Conservation (phyloP, 2,797 vertebrate species). For the Nannoperca obscura region DNA sequence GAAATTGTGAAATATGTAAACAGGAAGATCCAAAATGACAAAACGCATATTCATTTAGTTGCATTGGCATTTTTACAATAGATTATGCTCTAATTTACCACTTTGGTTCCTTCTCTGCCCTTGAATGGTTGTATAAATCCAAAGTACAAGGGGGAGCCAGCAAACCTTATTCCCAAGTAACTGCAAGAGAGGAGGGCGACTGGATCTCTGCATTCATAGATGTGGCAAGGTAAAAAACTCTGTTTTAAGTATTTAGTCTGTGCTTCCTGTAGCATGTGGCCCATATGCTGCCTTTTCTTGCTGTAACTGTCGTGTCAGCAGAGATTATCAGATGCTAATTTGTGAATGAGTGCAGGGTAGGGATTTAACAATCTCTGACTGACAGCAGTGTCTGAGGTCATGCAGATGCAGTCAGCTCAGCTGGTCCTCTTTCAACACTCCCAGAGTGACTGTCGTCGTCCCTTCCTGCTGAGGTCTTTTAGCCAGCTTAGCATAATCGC, state of each 20-base stretch:
- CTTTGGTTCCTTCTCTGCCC: not conserved
- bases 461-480: slow-evolving; percentile 56
- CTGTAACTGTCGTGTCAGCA: slow-evolving; percentile 17
- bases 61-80: not conserved
- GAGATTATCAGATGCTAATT: slow-evolving; percentile 38
- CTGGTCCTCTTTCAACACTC: slow-evolving; percentile 26
- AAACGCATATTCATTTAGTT: not conserved
- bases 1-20: not conserved
- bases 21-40: not conserved
- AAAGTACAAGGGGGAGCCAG: not conserved
- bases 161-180: not conserved
- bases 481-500: slow-evolving; percentile 74
- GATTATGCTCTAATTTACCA: not conserved
- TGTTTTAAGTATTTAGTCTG: not conserved
- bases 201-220: not conserved
- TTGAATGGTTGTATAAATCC: not conserved
- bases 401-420: slow-evolving; percentile 39
- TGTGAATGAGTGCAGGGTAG: slow-evolving; percentile 54
- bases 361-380: slow-evolving; percentile 36
- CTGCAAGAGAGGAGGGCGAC: not conserved
- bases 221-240: not conserved
- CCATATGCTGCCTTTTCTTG: not conserved
- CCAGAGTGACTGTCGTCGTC: slow-evolving; percentile 2
- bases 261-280: not conserved
- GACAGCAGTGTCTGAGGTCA: slow-evolving; percentile 39